Base-by-base conservation (phyloP, 2,797 vertebrate genomes). In the Iguana delicatissima region DNA sequence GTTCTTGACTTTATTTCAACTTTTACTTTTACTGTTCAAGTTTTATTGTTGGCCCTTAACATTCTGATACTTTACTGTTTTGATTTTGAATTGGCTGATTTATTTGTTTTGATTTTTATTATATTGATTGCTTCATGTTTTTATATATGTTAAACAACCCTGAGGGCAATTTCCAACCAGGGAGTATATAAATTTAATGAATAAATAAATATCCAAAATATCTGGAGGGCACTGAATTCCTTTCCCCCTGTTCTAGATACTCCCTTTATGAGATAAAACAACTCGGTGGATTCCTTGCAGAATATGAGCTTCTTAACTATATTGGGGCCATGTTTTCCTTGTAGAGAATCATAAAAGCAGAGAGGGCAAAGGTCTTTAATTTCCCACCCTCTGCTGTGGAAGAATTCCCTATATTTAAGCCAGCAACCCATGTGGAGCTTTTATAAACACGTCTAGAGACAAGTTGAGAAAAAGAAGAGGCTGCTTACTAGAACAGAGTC, bases 401-500 rank as follows among this genome's bases (percentile, higher is more conserved):
- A 85, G 26, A 29, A 69, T 69, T 69, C 62, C 38, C 38, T 67
- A 67, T 67, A 67, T 46, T 67, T 32, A 46, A 76, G n/a, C 26
- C 52, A 57, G 14, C 55, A 86, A 35, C 42, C 29, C 38, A 57
- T 62, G 46, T 26, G 52, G 89, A 42, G 6, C 0, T 32, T 3
- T 18, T 16, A 10, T 59, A 86, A 86, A 4, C n/a, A 69, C 12
- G 67, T 29, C 18, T 93, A 79, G 32, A 91, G 14, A 22, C 22
- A 85, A 59, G 55, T 26, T n/a, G 79, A 20, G 4, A 55, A 50
- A 62, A 4, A 52, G 89, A 74, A n/a, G 32, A 83, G 85, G 82
- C 62, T 26, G 29, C 0, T 0, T 86, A 24, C 64, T 87, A 14
- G 64, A 76, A 55, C 1, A 76, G 81, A 0, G 0, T 92, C 67